A percentile compares a stretch with the other conserved stretches of the same genome.
These are phyloP conservation scores for Oryzaephilus surinamensis DNA, from an alignment of 1,140 invertebrate species.

Conservation along the genomic window DNA sequence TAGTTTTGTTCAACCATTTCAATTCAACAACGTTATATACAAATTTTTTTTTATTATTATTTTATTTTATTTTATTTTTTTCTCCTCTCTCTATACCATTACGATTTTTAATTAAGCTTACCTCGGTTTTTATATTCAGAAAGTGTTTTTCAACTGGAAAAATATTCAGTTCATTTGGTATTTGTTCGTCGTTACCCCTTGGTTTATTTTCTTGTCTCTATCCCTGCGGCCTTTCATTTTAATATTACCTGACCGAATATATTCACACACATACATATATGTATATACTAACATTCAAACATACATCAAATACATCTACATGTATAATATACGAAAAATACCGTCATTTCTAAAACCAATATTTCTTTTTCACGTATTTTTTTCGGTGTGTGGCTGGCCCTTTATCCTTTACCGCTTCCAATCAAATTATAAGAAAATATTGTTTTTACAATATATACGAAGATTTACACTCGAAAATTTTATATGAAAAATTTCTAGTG, in stretches of 20 bases:
- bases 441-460: background rate
- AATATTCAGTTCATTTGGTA: constrained; percentile 34
- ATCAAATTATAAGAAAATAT: background rate
- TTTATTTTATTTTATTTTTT: no score
- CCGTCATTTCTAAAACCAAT: no score
- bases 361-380: constrained; percentile 1
- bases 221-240: constrained; percentile 15
- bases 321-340: no score
- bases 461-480: background rate
- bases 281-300: no score
- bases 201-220: constrained; percentile 27
- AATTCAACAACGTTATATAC: constrained; percentile 22
- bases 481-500: no score
- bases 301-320: no score
- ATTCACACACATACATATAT: no score
- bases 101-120: constrained; percentile 34
- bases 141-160: constrained; percentile 31
- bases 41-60: constrained; percentile 27
- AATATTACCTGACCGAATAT: constrained; percentile 16
- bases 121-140: constrained; percentile 29
- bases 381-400: background rate
- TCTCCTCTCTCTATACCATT: no score
- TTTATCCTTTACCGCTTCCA: background rate
- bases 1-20: constrained; percentile 34
- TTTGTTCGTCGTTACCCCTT: constrained; percentile 22